phyloP scores from a whole-genome alignment of 2,888 invertebrate species.

The Ennomos quercinarius region DNA sequence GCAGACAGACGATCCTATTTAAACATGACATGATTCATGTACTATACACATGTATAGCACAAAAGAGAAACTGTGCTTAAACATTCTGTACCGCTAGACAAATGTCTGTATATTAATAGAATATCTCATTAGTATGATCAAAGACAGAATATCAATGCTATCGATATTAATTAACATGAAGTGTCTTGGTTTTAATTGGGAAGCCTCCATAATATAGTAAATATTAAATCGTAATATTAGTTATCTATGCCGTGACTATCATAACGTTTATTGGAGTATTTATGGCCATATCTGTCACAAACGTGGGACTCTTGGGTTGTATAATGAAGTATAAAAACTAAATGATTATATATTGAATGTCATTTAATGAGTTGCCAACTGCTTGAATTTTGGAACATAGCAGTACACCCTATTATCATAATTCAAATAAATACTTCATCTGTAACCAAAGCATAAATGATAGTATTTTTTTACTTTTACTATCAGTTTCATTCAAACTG shows the following conservation, averaged over 20 bases:
- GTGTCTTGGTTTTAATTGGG: constrained; percentile 20
- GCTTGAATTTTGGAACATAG: too few relatives aligned
- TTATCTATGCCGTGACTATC: neutral
- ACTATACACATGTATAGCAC: neutral
- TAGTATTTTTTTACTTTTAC: too few relatives aligned
- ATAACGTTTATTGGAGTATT: constrained; percentile 2
- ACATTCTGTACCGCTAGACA: neutral
- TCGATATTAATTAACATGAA: constrained; percentile 25
- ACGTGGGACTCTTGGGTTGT: too few relatives aligned
- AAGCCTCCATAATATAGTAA: neutral
- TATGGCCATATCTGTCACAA: neutral
- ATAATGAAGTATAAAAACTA: too few relatives aligned
- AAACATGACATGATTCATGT: constrained; percentile 1
- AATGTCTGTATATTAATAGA: constrained; percentile 11
- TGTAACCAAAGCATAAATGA: too few relatives aligned
- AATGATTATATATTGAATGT: too few relatives aligned
- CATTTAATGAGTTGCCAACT: too few relatives aligned
- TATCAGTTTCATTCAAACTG: too few relatives aligned
- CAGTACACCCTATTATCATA: too few relatives aligned
- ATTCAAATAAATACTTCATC: too few relatives aligned
- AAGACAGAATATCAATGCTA: constrained; percentile 20
- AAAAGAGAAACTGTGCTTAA: constrained; percentile 1
- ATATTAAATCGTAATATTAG: too few relatives aligned
- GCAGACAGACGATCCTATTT: constrained; percentile 4
- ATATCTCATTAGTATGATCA: constrained; percentile 16